Evolutionary conservation across 2,888 invertebrate genomes (phyloP).

Genomic region (Ligdia adustata): DNA sequence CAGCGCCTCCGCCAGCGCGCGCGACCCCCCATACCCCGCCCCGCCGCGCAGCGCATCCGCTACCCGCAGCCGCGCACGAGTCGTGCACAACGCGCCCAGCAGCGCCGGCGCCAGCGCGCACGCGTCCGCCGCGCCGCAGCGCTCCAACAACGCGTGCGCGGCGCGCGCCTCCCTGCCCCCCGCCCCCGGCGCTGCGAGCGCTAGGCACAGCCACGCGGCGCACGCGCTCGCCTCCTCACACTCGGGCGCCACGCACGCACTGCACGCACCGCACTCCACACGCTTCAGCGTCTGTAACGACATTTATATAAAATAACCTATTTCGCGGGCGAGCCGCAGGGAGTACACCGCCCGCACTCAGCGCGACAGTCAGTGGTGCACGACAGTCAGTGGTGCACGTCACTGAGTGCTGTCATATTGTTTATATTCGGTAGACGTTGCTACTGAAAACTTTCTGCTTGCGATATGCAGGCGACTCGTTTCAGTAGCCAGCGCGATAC

Average conservation of each 20-base stretch:
- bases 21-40: conserved; percentile 15
- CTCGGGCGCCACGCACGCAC: conserved; percentile 16
- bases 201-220: conserved; percentile 27
- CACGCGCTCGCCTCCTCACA: conserved; percentile 20
- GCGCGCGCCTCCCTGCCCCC: conserved; percentile 17
- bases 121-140: conserved; percentile 10
- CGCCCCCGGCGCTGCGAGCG: conserved; percentile 8
- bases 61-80: conserved; percentile 29
- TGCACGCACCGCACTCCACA: conserved; percentile 5
- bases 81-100: conserved; percentile 24
- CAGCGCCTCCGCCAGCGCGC: conserved; percentile 12
- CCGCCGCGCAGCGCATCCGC: conserved; percentile 38
- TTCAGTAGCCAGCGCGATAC: neutral
- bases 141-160: conserved; percentile 22
- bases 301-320: neutral
- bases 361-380: no score
- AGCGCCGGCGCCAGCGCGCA: conserved; percentile 8
- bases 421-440: no score
- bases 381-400: no score
- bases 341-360: no score
- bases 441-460: no score
- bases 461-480: neutral
- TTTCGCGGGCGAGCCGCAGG: neutral
- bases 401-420: no score
- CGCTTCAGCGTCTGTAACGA: conserved; percentile 2